phyloP scores from a whole-genome alignment of 2,113 vertebrate species.

The Protomyctophum bolini region DNA sequence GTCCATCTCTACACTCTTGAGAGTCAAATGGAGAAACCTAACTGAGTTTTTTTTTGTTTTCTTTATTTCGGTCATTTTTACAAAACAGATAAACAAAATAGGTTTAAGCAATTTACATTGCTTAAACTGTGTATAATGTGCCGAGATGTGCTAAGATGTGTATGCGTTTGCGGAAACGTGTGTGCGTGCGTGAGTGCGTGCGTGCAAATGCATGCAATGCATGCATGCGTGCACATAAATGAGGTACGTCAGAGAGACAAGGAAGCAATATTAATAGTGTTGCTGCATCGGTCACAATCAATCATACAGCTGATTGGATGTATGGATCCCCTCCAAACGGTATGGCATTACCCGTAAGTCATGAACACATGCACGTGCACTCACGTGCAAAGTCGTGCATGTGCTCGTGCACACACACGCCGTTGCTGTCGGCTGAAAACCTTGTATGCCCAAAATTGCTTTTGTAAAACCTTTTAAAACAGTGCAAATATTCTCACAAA shows the following conservation, averaged over 20 bases:
- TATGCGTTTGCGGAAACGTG: neutral
- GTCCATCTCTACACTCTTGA: no score
- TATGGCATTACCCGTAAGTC: neutral
- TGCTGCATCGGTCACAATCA: conserved; percentile 7
- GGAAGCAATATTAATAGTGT: conserved; percentile 13
- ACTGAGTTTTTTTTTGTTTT: no score
- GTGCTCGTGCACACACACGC: neutral
- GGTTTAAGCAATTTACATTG: no score
- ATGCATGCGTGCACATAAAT: conserved; percentile 20
- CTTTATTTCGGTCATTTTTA: no score
- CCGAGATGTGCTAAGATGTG: no score
- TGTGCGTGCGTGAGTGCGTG: neutral
- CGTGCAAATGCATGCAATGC: conserved; percentile 4
- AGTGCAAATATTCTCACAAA: no score
- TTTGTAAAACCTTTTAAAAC: no score
- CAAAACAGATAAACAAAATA: no score
- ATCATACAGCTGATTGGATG: conserved; percentile 20
- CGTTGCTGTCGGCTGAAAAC: no score
- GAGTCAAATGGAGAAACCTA: no score
- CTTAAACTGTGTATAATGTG: no score
- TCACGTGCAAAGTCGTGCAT: conserved; percentile 12
- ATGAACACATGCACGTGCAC: conserved; percentile 10
- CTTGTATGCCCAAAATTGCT: no score
- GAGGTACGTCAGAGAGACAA: conserved; percentile 5
- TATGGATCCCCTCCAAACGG: conserved; percentile 4